Evolutionary conservation across 2,113 vertebrate genomes (phyloP).

Genomic region (Cygnus buccinator): DNA sequence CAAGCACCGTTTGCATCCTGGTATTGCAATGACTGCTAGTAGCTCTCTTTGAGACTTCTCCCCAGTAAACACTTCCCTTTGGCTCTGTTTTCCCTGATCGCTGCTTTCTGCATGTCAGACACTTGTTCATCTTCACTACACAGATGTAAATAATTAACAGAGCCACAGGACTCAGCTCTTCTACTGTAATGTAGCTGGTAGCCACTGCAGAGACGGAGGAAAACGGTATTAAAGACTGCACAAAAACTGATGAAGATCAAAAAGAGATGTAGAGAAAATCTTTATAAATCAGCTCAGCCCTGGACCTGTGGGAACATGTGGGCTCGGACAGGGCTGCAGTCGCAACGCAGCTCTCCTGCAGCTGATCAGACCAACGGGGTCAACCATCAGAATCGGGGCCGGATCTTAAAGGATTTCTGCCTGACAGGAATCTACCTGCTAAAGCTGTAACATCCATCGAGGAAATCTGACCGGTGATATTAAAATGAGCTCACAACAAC

Average conservation of each 20-base stretch:
- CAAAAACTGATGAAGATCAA: background rate
- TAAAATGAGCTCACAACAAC: background rate
- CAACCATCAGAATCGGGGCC: fast-evolving
- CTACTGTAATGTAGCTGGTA: background rate
- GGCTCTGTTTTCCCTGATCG: background rate
- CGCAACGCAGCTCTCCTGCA: background rate
- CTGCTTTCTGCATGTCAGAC: background rate
- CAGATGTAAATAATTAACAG: background rate
- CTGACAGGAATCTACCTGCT: background rate
- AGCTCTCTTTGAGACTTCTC: background rate
- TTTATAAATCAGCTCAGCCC: background rate
- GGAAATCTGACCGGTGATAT: fast-evolving
- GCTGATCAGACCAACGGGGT: background rate
- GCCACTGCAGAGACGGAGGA: background rate
- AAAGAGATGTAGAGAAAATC: background rate
- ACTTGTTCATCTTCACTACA: background rate
- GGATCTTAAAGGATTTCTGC: background rate
- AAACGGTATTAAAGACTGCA: background rate
- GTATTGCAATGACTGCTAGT: background rate
- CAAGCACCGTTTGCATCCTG: background rate
- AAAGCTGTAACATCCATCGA: background rate
- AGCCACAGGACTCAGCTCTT: background rate
- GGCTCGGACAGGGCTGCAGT: background rate
- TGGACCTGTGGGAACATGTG: background rate
- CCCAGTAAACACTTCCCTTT: background rate